Base-by-base conservation (phyloP, 2,888 invertebrate genomes). In the Drosophila acutilabella region DNA sequence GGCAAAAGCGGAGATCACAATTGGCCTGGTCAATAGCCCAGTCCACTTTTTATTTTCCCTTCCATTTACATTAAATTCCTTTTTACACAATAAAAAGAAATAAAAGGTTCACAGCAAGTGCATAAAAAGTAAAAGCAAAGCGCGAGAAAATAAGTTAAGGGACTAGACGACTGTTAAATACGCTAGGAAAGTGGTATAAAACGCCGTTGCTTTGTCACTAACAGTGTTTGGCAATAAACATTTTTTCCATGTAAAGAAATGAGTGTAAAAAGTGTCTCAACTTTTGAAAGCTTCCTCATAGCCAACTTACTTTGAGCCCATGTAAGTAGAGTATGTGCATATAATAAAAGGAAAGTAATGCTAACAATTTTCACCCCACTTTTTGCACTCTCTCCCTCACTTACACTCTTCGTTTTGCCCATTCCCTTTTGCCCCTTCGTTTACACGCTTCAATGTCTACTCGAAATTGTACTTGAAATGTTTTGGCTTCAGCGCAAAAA, bases 301-400 rank as follows among this genome's bases (percentile, higher is more conserved):
- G 30, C 30, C 30, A 30, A 30, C 30, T 30, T 6, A 30, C 30
- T 30, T 30, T 8, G 0, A 30, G 6, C 0, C 30, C n/a, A 11
- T 16, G 14, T 16, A 11, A 7, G 14, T 40, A 54, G 53, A 18
- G 54, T 26, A 38, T 47, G 5, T 13, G 20, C 20, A 56, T 11
- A 44, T 20, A 42, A 53, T 8, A 56, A 52, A 20, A 51, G 13
- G 52, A 71, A 80, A 65, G 73, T 64, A 77, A 71, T 66, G 64
- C 67, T 68, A 74, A 80, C 78, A 79, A 80, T 68, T 59, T 57
- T 57, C 64, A 78, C 57, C 51, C 58, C 42, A 65, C 56, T 60
- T 42, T 38, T 13, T 14, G 7, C 23, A 1, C 14, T 10, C 52
- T 40, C 14, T 38, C 20, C n/a, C 14, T 36, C 47, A 26, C 53